These are phyloP conservation scores for Volucella bombylans DNA, from an alignment of 2,888 invertebrate species.

Conservation along the genomic window DNA sequence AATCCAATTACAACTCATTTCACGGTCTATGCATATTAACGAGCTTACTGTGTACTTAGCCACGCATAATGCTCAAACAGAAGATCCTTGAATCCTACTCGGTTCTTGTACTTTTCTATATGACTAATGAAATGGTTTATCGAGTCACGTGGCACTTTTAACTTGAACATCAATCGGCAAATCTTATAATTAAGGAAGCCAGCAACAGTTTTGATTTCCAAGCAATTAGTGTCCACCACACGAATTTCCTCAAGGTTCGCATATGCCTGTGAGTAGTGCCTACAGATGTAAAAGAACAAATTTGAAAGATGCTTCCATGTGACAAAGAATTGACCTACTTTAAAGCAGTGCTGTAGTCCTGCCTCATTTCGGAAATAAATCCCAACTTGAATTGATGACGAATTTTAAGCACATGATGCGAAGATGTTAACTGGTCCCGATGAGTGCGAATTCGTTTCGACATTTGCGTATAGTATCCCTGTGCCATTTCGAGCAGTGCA, in stretches of 20 bases:
- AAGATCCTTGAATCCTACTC: constrained; percentile 91
- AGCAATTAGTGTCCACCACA: constrained; percentile 93
- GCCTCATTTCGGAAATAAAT: constrained; percentile 95
- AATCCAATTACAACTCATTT: not conserved
- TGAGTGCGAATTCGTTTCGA: constrained; percentile 93
- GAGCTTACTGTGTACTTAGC: constrained; percentile 94
- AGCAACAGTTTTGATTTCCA: constrained; percentile 97
- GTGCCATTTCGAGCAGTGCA: constrained; percentile 96
- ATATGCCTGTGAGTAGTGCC: constrained; percentile 94
- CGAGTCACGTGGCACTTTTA: constrained; percentile 95
- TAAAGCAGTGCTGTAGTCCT: constrained; percentile 92
- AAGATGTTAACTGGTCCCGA: constrained; percentile 93
- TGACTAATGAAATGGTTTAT: constrained; percentile 96
- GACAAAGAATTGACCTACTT: constrained; percentile 83
- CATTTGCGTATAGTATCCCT: constrained; percentile 95
- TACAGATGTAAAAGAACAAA: constrained; percentile 79
- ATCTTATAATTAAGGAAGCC: constrained; percentile 98
- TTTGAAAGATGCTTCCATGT: not conserved
- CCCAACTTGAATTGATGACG: constrained; percentile 98
- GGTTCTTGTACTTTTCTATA: constrained; percentile 92
- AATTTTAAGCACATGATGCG: constrained; percentile 95
- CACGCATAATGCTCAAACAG: constrained; percentile 97
- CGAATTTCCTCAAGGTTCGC: constrained; percentile 93
- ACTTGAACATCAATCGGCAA: constrained; percentile 93
- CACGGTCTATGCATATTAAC: not conserved